These are phyloP conservation scores for Plusia festucae DNA, from an alignment of 2,888 invertebrate genomes.

Conservation along the genomic window DNA sequence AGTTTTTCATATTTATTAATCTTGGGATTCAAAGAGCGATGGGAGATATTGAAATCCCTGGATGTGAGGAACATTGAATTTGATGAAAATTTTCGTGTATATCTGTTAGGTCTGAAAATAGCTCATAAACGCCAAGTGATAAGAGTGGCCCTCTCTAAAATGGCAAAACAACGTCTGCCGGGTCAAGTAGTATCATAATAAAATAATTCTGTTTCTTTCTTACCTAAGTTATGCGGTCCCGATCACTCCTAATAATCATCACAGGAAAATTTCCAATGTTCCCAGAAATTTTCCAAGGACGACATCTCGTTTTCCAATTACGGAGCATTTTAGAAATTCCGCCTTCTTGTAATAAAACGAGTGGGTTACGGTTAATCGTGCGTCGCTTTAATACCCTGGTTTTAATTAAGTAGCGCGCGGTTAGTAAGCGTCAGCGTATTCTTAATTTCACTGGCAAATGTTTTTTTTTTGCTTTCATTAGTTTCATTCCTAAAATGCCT, in stretches of 20 bases:
- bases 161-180: too few species aligned
- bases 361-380: slow-evolving; percentile 27
- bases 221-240: not conserved
- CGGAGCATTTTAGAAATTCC: slow-evolving; percentile 40
- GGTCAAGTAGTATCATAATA: too few species aligned
- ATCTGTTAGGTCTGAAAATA: too few species aligned
- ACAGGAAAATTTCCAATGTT: not conserved
- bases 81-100: too few species aligned
- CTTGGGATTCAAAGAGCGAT: too few species aligned
- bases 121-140: too few species aligned
- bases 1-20: too few species aligned
- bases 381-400: slow-evolving; percentile 35
- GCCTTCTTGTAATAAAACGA: slow-evolving; percentile 33
- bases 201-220: not conserved
- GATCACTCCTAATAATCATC: not conserved
- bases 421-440: slow-evolving; percentile 13
- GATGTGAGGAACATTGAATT: too few species aligned
- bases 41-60: too few species aligned
- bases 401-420: slow-evolving; percentile 46
- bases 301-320: slow-evolving; percentile 35
- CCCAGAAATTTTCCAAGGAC: not conserved
- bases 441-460: not conserved
- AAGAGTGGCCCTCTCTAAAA: too few species aligned
- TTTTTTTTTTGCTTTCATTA: slow-evolving; percentile 12
- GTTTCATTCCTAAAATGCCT: not conserved